phyloP scores from a whole-genome alignment of 2,113 vertebrate species.

The Nothoprocta perdicaria region DNA sequence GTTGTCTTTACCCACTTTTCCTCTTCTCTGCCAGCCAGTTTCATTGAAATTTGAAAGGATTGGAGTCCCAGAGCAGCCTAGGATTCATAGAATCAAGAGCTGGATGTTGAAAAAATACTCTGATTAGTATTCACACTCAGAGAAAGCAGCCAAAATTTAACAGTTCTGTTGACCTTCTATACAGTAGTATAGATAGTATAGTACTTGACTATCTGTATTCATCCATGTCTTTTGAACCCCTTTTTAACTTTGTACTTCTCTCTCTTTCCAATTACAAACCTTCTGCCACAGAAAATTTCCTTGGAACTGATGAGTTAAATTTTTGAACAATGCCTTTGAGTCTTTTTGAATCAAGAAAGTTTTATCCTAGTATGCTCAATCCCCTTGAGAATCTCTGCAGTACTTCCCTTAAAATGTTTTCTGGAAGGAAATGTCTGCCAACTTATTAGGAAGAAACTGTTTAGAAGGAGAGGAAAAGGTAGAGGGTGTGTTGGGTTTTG shows the following conservation, averaged over 20 bases:
- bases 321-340: background rate
- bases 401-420: background rate
- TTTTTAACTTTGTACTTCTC: background rate
- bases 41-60: background rate
- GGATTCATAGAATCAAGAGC: background rate
- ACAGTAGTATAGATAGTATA: background rate
- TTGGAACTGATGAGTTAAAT: background rate
- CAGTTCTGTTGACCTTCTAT: background rate
- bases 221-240: background rate
- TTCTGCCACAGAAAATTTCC: background rate
- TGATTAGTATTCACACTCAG: background rate
- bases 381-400: background rate
- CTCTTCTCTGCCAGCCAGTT: background rate
- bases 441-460: background rate
- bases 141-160: background rate
- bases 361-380: accelerated
- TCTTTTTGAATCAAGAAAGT: background rate
- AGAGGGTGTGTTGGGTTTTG: too few relatives aligned
- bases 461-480: background rate
- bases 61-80: background rate
- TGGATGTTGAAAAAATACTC: background rate
- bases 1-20: background rate
- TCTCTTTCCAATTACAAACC: background rate
- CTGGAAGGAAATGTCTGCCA: background rate
- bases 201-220: background rate